Evolutionary conservation across 2,113 vertebrate genomes (phyloP).

Genomic region (Pseudopodoces humilis): DNA sequence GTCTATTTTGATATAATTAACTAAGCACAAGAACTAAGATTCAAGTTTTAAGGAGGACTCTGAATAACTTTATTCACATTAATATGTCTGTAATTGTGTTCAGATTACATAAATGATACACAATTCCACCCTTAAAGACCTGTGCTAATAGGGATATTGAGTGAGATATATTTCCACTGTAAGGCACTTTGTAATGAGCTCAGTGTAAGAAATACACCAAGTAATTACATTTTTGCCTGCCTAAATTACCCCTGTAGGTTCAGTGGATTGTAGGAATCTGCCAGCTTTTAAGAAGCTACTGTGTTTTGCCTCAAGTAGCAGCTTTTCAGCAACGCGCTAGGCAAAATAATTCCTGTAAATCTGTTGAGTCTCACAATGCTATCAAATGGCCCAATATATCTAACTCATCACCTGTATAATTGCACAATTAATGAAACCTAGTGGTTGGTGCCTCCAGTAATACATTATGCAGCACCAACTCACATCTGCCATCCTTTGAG

Average conservation of each 20-base stretch:
- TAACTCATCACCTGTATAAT: not conserved
- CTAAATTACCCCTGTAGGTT: not conserved
- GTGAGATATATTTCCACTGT: not conserved
- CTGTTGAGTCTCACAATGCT: not conserved
- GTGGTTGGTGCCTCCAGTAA: not conserved
- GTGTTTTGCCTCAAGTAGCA: not conserved
- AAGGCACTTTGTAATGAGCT: not conserved
- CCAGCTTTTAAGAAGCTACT: not conserved
- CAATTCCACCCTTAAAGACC: not conserved
- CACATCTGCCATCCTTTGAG: not conserved
- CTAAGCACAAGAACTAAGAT: not conserved
- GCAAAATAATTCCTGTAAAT: not conserved
- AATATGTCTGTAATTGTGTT: not conserved
- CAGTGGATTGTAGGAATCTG: not conserved
- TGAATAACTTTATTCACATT: not conserved
- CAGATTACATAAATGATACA: not conserved
- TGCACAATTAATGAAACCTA: not conserved
- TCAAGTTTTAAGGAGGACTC: not conserved
- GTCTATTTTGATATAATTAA: not conserved
- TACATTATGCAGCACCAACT: not conserved
- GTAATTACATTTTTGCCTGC: conserved; percentile 12
- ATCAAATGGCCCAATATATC: not conserved
- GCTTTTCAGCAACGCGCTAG: not conserved
- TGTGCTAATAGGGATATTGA: not conserved
- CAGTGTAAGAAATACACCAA: not conserved